Evolutionary conservation across 1,140 invertebrate genomes (phyloP).

Genomic region (Trinorchestia longiramus): DNA sequence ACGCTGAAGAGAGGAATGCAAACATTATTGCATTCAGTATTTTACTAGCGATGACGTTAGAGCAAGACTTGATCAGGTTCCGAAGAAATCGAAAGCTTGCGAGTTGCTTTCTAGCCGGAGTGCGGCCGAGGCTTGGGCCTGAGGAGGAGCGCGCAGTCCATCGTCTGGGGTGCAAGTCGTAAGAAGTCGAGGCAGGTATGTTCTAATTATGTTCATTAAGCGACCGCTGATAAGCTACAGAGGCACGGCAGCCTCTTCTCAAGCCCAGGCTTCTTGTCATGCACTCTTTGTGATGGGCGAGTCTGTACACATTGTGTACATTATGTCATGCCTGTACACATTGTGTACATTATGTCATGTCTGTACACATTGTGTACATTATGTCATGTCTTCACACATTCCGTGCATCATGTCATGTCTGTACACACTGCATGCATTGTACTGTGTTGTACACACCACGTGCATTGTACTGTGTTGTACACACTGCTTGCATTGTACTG

Average conservation of each 20-base stretch:
- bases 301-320: not conserved
- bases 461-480: too few relatives aligned
- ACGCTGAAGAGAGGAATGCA: not conserved
- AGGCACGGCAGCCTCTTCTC: not conserved
- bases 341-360: not conserved
- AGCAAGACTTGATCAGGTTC: not conserved
- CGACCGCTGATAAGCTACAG: not conserved
- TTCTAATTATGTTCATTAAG: slow-evolving; percentile 12
- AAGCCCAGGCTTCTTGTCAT: not conserved
- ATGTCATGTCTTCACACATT: not conserved
- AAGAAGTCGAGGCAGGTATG: not conserved
- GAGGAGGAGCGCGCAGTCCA: not conserved
- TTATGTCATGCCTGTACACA: not conserved
- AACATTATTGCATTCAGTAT: not conserved
- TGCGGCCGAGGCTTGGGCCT: not conserved
- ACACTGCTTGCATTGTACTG: too few relatives aligned
- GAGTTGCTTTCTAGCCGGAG: not conserved
- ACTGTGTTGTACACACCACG: not conserved
- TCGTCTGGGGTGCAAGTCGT: not conserved
- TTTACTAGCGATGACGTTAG: not conserved
- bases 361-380: not conserved
- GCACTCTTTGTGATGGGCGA: not conserved
- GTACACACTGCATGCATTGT: not conserved
- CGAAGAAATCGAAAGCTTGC: not conserved
- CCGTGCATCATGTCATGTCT: not conserved